A percentile compares a stretch with the other conserved stretches of the same genome.
These are phyloP conservation scores for Streblospio benedicti DNA, from an alignment of 1,140 invertebrate genomes.

Conservation along the genomic window DNA sequence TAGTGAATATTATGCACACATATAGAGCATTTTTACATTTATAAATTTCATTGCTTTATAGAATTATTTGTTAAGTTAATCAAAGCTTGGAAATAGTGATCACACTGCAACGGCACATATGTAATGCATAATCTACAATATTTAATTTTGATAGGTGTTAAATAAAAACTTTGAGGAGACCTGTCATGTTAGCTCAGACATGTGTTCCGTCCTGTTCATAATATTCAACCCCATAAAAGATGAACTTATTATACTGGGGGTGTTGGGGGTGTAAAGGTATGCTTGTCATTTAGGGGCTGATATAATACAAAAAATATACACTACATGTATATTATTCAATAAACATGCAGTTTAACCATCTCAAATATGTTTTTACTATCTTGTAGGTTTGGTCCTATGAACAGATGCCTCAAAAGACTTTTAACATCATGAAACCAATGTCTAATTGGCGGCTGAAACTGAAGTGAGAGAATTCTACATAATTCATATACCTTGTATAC, in stretches of 20 bases:
- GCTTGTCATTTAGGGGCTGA: no score
- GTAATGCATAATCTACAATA: no score
- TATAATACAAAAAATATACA: no score
- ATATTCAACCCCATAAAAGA: conserved; percentile 43
- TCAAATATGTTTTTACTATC: background rate
- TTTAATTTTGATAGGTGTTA: conserved; percentile 31
- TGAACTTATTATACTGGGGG: conserved; percentile 46
- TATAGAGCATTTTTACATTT: background rate
- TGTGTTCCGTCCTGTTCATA: conserved; percentile 42
- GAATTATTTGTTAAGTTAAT: background rate
- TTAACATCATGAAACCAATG: conserved; percentile 34
- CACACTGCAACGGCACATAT: no score
- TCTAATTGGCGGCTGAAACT: conserved; percentile 38
- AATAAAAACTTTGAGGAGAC: conserved; percentile 43
- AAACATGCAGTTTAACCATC: no score
- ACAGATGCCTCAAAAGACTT: conserved; percentile 30
- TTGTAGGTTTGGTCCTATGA: conserved; percentile 39
- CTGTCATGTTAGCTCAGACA: conserved; percentile 35
- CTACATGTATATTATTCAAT: no score
- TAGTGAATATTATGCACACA: background rate
- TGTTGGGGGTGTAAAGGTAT: conserved; percentile 42
- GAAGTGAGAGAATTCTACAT: conserved; percentile 40
- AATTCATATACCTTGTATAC: no score
- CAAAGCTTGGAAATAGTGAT: background rate
- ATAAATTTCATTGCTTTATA: background rate